Percentiles rank a stretch among this genome's conserved stretches.
Conservation (phyloP, 2,888 invertebrate genomes). For the Heliconius hortense region DNA sequence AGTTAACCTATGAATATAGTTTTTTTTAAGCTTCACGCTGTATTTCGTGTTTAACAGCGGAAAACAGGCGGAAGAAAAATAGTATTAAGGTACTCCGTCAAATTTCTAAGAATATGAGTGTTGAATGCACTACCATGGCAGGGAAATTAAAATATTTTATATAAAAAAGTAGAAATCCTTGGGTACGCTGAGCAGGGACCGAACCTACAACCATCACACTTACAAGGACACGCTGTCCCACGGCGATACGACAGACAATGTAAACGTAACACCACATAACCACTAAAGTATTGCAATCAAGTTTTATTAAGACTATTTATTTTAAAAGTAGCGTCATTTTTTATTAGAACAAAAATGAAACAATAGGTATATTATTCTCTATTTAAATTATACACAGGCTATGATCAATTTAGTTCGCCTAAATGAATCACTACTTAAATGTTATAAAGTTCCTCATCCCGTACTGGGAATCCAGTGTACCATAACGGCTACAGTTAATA, state of each 20-base stretch:
- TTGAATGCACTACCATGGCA: not conserved
- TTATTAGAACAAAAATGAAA: not conserved
- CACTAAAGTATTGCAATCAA: not conserved
- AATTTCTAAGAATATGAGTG: not conserved
- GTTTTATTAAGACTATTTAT: not conserved
- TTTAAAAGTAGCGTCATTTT: not conserved
- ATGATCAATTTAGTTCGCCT: slow-evolving; percentile 1
- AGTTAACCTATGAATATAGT: not conserved
- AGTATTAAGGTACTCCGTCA: not conserved
- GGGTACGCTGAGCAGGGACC: not conserved
- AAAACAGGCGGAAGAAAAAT: too few relatives aligned
- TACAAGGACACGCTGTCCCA: not conserved
- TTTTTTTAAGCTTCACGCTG: not conserved
- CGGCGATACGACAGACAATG: not conserved
- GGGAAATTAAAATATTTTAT: not conserved
- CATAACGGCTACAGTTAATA: slow-evolving; percentile 8
- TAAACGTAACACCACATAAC: not conserved
- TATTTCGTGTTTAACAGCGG: not conserved
- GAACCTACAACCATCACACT: not conserved
- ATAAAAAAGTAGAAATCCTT: not conserved
- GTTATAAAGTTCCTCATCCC: slow-evolving; percentile 15
- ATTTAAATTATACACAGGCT: not conserved
- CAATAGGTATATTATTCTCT: not conserved
- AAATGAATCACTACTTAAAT: slow-evolving; percentile 14
- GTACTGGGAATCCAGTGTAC: slow-evolving; percentile 18